These are phyloP conservation scores for Manis javanica DNA, from an alignment of 2,797 vertebrate genomes.

Conservation along the genomic window DNA sequence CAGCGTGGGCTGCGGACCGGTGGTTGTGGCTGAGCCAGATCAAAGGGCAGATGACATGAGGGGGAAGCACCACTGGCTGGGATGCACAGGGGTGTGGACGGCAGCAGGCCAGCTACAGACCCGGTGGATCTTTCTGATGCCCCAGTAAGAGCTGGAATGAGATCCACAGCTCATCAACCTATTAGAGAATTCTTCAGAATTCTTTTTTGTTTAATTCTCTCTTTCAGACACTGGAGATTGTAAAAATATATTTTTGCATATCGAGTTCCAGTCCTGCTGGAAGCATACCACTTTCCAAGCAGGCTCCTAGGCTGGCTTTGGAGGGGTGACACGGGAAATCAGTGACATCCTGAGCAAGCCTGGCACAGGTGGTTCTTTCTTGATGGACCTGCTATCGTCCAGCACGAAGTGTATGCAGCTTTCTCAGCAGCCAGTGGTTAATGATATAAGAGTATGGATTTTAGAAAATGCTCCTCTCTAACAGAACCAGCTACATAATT, in stretches of 20 bases:
- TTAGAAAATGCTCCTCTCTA: not conserved
- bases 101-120: not conserved
- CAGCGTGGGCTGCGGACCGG: fast-evolving
- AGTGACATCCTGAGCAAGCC: not conserved
- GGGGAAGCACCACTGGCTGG: fast-evolving
- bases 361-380: not conserved
- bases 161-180: not conserved
- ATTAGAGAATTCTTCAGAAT: not conserved
- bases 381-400: fast-evolving
- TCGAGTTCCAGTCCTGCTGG: not conserved
- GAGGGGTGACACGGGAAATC: not conserved
- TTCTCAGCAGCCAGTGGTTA: not conserved
- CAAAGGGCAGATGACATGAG: not conserved
- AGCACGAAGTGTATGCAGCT: too few species aligned
- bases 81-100: not conserved
- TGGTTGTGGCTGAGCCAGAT: fast-evolving
- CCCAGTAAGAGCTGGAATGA: not conserved
- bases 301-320: not conserved
- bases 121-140: not conserved
- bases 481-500: not conserved
- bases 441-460: not conserved
- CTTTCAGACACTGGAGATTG: not conserved
- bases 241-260: not conserved
- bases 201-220: not conserved
- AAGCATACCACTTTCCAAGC: not conserved